Evolutionary conservation across 2,888 invertebrate genomes (phyloP), one percentile per base, ranked within the genome.

Genomic region (Sabatieria punctata): DNA sequence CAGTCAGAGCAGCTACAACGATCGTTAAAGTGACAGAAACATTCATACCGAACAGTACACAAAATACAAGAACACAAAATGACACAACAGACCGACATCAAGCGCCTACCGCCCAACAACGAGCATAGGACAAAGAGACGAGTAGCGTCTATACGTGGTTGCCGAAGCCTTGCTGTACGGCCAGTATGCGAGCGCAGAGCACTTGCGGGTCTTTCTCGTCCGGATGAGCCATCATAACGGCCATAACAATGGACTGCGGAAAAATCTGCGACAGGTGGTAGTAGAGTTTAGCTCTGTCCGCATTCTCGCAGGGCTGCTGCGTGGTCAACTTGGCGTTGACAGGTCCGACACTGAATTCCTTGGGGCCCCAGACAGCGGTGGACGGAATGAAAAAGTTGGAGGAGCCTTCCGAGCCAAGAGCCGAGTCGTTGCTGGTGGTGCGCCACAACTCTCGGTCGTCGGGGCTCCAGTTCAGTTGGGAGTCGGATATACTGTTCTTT

Each of bases 201-300:
- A 78, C 79, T 67, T 86, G 82, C 11, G 88, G 80, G 68, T 86
- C 82, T 23, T 79, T 83, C 66, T 86, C 86, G 42, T 84, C 81
- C 0, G 89, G 89, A 69, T 83, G 79, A 54, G 80, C 71, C 51
- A 79, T 77, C 82, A 93, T 84, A 0, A 82, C 88, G 44, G 79
- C 77, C 44, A 77, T 76, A n/a, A 91, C 89, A 61, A 85, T 82
- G 54, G 81, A 79, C 60, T 84, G 82, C 0, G 86, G 85, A 68
- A 93, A 93, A 48, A 91, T 78, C 45, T 81, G 81, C n/a, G 83
- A 78, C 52, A 93, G 71, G 67, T 88, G 85, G 68, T 80, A 86
- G 66, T 82, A 85, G 61, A 88, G 51, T 27, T 53, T 49, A 3
- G 4, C 24, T 15, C 3, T 8, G 39, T n/a, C 45, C 38, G 4